Percentiles rank a stretch among this genome's conserved stretches.
Evolutionary conservation across 1,140 invertebrate genomes (phyloP).

Genomic region (Oedothorax gibbosus): DNA sequence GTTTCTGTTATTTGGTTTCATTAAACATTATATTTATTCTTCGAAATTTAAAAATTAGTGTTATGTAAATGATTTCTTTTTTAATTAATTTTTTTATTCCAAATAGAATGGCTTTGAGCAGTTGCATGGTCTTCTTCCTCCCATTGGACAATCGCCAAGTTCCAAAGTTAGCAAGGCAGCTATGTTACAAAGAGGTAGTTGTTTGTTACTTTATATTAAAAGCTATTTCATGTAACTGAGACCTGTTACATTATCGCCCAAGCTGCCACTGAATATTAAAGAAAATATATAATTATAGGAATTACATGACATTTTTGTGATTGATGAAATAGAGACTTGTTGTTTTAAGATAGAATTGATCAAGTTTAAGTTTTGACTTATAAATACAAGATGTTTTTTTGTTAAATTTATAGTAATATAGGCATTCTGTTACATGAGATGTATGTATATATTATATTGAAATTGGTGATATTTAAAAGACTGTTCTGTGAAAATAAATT

Average conservation of each 20-base stretch:
- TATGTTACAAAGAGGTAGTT: constrained; percentile 91
- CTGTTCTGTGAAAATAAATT: too few species aligned
- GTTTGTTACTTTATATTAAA: neutral
- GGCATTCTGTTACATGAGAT: too few species aligned
- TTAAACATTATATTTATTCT: neutral
- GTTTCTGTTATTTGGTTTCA: neutral
- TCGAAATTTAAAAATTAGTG: neutral
- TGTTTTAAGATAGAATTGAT: too few species aligned
- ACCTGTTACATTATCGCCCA: neutral
- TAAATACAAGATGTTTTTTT: too few species aligned
- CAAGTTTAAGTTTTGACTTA: too few species aligned
- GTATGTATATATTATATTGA: too few species aligned
- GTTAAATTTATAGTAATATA: too few species aligned
- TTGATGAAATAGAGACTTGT: too few species aligned
- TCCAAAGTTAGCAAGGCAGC: constrained; percentile 93
- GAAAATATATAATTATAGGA: too few species aligned
- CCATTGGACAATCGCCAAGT: constrained; percentile 87
- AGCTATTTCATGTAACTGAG: neutral
- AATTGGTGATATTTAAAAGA: too few species aligned
- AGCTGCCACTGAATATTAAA: too few species aligned
- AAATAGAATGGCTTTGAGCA: constrained; percentile 90
- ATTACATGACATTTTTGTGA: too few species aligned
- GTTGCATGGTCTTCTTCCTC: constrained; percentile 91
- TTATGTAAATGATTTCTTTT: neutral
- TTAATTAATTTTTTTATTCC: constrained; percentile 26